Conservation (phyloP, 1,140 invertebrate genomes). For the Neelides sp. region DNA sequence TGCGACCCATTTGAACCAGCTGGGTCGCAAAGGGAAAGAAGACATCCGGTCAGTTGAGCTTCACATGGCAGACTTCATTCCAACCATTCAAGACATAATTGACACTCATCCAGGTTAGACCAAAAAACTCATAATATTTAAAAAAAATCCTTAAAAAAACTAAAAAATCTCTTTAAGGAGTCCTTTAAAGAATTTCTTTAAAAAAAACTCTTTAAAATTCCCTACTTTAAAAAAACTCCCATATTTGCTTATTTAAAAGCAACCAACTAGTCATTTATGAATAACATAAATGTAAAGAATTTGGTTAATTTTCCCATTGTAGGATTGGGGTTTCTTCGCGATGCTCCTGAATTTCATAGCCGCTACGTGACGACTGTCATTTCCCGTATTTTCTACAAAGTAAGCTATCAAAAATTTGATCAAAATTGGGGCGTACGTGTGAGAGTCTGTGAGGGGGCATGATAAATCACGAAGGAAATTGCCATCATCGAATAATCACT, state of each 20-base stretch:
- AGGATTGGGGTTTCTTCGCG: slow-evolving; percentile 76
- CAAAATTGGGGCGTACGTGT: no score
- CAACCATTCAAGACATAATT: slow-evolving; percentile 91
- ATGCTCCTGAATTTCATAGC: slow-evolving; percentile 96
- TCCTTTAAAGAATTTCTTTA: no score
- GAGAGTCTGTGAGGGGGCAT: no score
- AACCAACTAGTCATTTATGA: slow-evolving; percentile 49
- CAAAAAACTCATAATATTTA: no score
- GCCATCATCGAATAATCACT: no score
- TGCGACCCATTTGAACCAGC: not conserved
- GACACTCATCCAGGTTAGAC: slow-evolving; percentile 95
- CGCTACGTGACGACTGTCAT: slow-evolving; percentile 69
- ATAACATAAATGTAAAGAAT: slow-evolving; percentile 44
- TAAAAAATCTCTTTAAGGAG: no score
- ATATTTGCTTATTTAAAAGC: no score
- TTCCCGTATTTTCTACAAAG: slow-evolving; percentile 83
- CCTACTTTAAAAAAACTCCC: not conserved
- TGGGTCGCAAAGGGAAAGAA: not conserved
- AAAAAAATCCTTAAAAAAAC: no score
- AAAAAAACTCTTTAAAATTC: not conserved
- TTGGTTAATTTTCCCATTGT: slow-evolving; percentile 41
- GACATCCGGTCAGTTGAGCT: slow-evolving; percentile 13
- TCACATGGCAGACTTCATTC: slow-evolving; percentile 63
- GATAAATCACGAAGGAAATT: no score
- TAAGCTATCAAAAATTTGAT: no score